Conservation (phyloP, 2,113 vertebrate species). For the Hemichromis elongatus region DNA sequence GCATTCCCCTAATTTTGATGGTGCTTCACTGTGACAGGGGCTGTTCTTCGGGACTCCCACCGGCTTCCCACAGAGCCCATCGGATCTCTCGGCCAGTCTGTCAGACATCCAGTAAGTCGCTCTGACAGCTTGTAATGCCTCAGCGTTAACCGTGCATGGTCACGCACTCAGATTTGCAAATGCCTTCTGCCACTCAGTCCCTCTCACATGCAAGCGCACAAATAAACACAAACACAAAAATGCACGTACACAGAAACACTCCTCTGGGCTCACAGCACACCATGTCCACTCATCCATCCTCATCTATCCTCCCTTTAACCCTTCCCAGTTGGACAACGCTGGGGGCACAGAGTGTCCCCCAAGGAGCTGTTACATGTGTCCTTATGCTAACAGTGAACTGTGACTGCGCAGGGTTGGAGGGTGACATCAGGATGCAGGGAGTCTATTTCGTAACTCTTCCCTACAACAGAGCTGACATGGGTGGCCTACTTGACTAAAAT, state of each 20-base stretch:
- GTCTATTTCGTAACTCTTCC: neutral
- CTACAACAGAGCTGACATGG: neutral
- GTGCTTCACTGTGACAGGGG: constrained; percentile 15
- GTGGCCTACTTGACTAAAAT: neutral
- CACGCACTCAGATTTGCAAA: neutral
- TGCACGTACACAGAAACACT: neutral
- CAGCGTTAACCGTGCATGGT: neutral
- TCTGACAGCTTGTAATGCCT: constrained; percentile 20
- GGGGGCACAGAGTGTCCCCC: neutral
- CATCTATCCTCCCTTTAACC: neutral
- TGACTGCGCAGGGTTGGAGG: neutral
- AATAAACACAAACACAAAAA: neutral
- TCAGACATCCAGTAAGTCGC: neutral
- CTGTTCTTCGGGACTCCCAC: constrained; percentile 15
- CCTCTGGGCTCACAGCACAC: neutral
- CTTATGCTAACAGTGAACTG: neutral
- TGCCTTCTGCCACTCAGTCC: neutral
- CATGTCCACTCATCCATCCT: neutral
- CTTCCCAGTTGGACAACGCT: neutral
- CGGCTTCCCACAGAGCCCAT: neutral
- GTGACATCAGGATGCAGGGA: neutral
- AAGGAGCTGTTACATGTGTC: neutral
- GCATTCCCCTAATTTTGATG: constrained; percentile 7
- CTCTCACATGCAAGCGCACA: neutral
- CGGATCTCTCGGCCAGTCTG: neutral